Percentiles rank a stretch among this genome's conserved stretches.
These are phyloP conservation scores for Pristis pectinata DNA, from an alignment of 2,797 vertebrate species.

Conservation along the genomic window DNA sequence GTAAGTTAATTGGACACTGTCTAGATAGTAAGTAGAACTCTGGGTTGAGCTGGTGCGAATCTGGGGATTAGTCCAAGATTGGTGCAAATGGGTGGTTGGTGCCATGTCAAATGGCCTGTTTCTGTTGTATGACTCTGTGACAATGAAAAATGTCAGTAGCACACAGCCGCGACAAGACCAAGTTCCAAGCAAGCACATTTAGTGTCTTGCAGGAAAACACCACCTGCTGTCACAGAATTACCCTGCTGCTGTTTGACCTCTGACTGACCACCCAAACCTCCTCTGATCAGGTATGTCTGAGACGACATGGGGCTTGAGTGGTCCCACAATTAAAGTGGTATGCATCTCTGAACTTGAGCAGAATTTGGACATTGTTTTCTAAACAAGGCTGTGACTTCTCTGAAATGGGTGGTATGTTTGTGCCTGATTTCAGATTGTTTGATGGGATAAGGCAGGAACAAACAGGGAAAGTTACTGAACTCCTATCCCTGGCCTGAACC, in stretches of 20 bases:
- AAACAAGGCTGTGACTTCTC: neutral
- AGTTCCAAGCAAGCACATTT: neutral
- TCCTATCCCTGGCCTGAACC: neutral
- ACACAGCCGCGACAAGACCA: neutral
- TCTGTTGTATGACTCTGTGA: too few relatives aligned
- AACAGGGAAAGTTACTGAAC: neutral
- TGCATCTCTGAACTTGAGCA: neutral
- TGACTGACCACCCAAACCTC: too few relatives aligned
- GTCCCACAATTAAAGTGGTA: neutral
- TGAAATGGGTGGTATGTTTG: neutral
- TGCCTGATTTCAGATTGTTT: neutral
- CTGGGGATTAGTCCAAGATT: too few relatives aligned
- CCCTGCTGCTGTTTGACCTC: too few relatives aligned
- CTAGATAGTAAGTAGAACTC: too few relatives aligned
- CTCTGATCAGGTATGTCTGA: neutral
- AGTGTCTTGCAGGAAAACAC: too few relatives aligned
- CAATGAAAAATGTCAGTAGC: too few relatives aligned
- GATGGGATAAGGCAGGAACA: neutral
- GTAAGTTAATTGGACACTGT: too few relatives aligned
- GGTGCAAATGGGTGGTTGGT: too few relatives aligned
- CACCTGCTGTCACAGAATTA: too few relatives aligned
- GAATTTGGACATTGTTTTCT: neutral
- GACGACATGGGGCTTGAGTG: neutral
- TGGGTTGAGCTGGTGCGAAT: too few relatives aligned
- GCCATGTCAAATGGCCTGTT: too few relatives aligned